A percentile compares a stretch with the other conserved stretches of the same genome.
Evolutionary conservation across 1,140 invertebrate species (phyloP).

Genomic region (Zelostemma sp.): DNA sequence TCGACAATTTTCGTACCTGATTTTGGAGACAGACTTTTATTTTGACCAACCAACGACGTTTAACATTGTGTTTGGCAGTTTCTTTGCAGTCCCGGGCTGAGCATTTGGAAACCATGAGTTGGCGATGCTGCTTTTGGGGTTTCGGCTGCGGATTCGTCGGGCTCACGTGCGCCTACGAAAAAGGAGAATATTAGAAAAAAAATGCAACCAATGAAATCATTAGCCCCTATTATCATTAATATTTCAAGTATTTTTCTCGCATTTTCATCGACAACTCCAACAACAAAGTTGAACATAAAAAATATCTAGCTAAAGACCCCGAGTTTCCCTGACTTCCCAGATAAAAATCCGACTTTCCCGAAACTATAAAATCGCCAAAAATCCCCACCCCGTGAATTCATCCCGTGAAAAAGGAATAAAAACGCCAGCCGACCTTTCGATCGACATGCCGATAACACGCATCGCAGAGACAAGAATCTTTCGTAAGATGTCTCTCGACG

Average conservation of each 20-base stretch:
- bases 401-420: too few relatives aligned
- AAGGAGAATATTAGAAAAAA: too few relatives aligned
- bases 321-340: too few relatives aligned
- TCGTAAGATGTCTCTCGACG: conserved; percentile 81
- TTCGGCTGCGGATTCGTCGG: conserved; percentile 65
- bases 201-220: too few relatives aligned
- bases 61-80: conserved; percentile 77
- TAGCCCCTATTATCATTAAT: too few relatives aligned
- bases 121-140: conserved; percentile 62
- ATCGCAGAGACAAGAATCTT: conserved; percentile 86
- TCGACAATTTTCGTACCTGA: conserved; percentile 73
- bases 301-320: too few relatives aligned
- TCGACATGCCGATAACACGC: conserved; percentile 87
- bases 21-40: conserved; percentile 79
- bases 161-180: conserved; percentile 66
- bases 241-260: too few relatives aligned
- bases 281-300: too few relatives aligned
- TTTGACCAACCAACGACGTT: conserved; percentile 83
- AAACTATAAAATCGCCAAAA: too few relatives aligned
- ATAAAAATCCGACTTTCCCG: too few relatives aligned
- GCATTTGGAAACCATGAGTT: conserved; percentile 64
- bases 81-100: conserved; percentile 71
- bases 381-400: too few relatives aligned
- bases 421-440: conserved; percentile 79
- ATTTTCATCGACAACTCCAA: too few relatives aligned